Evolutionary conservation across 2,113 vertebrate genomes (phyloP).

Genomic region (Tyrannus savana): DNA sequence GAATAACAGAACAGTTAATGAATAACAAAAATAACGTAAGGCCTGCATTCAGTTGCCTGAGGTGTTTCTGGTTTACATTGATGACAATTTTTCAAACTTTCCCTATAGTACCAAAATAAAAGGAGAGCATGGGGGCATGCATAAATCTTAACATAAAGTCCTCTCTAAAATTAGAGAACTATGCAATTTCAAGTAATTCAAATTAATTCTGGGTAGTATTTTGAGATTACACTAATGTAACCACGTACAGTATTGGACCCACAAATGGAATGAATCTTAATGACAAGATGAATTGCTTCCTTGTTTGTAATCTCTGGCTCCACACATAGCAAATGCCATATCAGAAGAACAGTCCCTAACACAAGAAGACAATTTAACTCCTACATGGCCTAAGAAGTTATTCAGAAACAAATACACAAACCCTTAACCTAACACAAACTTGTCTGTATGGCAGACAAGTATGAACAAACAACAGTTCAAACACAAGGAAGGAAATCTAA

Average conservation of each 20-base stretch:
- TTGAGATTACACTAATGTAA: background rate
- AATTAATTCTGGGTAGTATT: background rate
- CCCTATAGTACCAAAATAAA: background rate
- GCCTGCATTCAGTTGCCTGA: background rate
- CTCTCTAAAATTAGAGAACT: background rate
- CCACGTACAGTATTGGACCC: background rate
- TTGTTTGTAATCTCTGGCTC: background rate
- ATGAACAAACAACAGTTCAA: background rate
- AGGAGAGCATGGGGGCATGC: background rate
- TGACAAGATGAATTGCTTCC: background rate
- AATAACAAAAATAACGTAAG: constrained; percentile 25
- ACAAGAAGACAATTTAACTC: background rate
- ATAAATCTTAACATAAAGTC: background rate
- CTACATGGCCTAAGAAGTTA: background rate
- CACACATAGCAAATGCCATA: background rate
- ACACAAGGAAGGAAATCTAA: background rate
- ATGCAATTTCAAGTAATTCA: background rate
- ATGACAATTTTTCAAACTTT: background rate
- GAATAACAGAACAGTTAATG: background rate
- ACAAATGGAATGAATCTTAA: background rate
- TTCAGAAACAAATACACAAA: background rate
- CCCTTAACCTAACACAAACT: background rate
- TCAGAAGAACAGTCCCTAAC: background rate
- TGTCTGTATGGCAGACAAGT: background rate
- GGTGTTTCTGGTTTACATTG: background rate